Evolutionary conservation across 2,113 vertebrate genomes (phyloP), one percentile per base, ranked within the genome.

Genomic region (Salvelinus fontinalis): DNA sequence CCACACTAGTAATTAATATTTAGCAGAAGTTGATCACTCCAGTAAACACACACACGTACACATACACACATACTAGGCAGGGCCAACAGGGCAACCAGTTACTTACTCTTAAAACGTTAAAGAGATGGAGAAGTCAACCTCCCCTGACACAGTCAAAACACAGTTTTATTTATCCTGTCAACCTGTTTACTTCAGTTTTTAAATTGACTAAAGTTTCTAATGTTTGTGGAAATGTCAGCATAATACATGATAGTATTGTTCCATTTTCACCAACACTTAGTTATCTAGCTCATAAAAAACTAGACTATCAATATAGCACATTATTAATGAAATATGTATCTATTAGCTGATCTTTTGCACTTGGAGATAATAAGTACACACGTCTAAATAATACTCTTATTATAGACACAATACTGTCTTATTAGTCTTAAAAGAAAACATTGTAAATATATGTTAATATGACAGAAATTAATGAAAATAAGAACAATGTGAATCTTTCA

Each of bases 1-100:
- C 88, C 79, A 84, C 83, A 89, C 91, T 90, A 93, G 91, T 92
- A 91, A 93, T 94, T 93, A 92, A 91, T 93, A 91, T 92, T 93
- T 92, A 90, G 90, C 87, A 90, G 85, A 91, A 92, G 92, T 91
- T 91, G 89, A 92, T 91, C 83, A 75, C 69, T 64, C 12, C 49
- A 54, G 49, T 54, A 70, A 39, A 73, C 26, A 57, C 49, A 57
- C 29, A 44, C 57, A 29, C 20, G 49, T 31, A 60, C 29, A 77
- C 66, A 60, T 49, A 74, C 64, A 59, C 70, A 29, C 26, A 26
- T 26, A 74, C 65, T 34, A 74, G 72, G 81, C 85, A 84, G 80
- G 84, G 84, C 86, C 89, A 80, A 75, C 78, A 86, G 86, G 75
- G 79, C 80, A 71, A 44, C 54, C 71, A 79, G 87, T 88, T 79